phyloP scores from a whole-genome alignment of 2,113 vertebrate species.

The Gambusia affinis region DNA sequence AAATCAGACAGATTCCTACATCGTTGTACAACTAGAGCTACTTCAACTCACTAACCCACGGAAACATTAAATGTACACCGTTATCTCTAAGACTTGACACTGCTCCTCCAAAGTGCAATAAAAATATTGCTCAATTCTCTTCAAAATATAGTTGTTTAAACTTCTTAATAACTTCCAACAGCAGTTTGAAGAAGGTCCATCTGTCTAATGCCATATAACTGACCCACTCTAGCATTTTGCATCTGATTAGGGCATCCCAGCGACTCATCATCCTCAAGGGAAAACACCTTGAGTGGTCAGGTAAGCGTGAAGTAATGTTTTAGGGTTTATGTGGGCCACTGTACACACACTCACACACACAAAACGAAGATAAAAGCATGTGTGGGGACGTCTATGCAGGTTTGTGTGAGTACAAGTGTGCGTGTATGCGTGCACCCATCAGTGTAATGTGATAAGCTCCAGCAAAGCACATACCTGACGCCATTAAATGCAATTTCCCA shows the following conservation, averaged over 20 bases:
- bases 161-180: background rate
- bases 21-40: background rate
- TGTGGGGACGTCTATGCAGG: slow-evolving; percentile 1
- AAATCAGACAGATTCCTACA: background rate
- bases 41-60: background rate
- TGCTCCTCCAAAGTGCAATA: background rate
- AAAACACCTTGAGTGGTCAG: slow-evolving; percentile 74
- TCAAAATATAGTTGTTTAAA: background rate
- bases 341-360: slow-evolving; percentile 10
- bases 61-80: background rate
- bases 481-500: slow-evolving; percentile 82
- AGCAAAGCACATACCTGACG: slow-evolving; percentile 83
- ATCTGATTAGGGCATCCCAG: slow-evolving; percentile 24
- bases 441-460: slow-evolving; percentile 78
- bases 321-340: slow-evolving; percentile 53
- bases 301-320: slow-evolving; percentile 62
- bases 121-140: background rate
- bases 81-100: background rate
- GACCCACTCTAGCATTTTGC: slow-evolving; percentile 8
- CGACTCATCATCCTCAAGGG: slow-evolving; percentile 65
- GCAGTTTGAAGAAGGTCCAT: slow-evolving; percentile 4
- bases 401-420: slow-evolving; percentile 14
- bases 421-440: slow-evolving; percentile 62
- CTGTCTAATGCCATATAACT: slow-evolving; percentile 1
- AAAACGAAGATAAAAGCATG: slow-evolving; percentile 31